phyloP scores from a whole-genome alignment of 2,113 vertebrate genomes.

The Tragulus kanchil region DNA sequence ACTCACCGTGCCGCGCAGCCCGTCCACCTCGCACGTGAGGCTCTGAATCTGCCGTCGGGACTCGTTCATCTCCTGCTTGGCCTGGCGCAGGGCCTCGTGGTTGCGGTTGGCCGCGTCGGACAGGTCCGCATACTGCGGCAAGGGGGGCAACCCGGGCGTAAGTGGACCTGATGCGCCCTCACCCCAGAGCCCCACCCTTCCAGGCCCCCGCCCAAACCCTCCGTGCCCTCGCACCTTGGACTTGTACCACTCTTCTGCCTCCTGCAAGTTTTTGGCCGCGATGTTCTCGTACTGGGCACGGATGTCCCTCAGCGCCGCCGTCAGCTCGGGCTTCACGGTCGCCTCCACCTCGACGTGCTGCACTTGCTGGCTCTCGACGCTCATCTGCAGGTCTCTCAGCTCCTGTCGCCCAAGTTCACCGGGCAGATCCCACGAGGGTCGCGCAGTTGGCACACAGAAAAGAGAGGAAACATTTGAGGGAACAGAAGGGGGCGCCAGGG shows the following conservation, averaged over 20 bases:
- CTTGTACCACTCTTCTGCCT: conserved; percentile 98
- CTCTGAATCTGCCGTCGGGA: conserved; percentile 96
- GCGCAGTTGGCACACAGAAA: background rate
- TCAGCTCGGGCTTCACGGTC: conserved; percentile 92
- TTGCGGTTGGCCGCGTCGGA: conserved; percentile 96
- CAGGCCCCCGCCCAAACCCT: rapidly evolving
- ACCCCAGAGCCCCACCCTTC: rapidly evolving
- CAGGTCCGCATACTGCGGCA: conserved; percentile 93
- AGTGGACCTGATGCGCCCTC: rapidly evolving
- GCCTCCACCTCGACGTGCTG: conserved; percentile 93
- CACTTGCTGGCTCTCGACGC: conserved; percentile 90
- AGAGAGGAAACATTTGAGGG: background rate
- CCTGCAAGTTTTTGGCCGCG: conserved; percentile 95
- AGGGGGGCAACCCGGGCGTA: rapidly evolving
- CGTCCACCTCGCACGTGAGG: conserved; percentile 94
- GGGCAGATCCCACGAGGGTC: background rate
- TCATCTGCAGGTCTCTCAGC: conserved; percentile 95
- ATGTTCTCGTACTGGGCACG: conserved; percentile 97
- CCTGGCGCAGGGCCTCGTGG: conserved; percentile 93
- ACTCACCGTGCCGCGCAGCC: conserved; percentile 94
- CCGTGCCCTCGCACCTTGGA: conserved; percentile 91
- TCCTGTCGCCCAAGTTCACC: conserved; percentile 87
- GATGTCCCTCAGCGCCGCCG: conserved; percentile 95
- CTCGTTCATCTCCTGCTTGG: conserved; percentile 97
- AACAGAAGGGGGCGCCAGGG: conserved; percentile 27